Conservation (phyloP, 2,797 vertebrate genomes). For the Phrynocephalus vlangalii region DNA sequence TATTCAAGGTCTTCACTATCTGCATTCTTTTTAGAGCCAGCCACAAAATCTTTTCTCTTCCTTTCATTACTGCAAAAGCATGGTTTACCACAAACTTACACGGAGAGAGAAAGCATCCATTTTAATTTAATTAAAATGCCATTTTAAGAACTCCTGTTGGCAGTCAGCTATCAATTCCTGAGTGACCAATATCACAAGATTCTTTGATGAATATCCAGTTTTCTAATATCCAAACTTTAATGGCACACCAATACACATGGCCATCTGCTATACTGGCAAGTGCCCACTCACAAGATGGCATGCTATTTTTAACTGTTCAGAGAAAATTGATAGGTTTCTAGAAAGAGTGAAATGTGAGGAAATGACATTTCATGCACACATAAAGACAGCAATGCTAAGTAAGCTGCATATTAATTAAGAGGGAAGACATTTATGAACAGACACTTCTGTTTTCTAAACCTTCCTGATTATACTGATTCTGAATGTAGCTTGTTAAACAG, state of each 20-base stretch:
- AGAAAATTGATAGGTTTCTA: conserved; percentile 53
- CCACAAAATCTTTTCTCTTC: not conserved
- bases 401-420: conserved; percentile 19
- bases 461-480: not conserved
- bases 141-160: not conserved
- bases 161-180: not conserved
- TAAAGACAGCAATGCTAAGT: conserved; percentile 32
- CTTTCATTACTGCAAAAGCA: not conserved
- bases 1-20: not conserved
- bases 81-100: not conserved
- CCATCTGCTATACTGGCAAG: conserved; percentile 39
- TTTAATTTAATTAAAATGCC: not conserved
- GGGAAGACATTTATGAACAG: not conserved
- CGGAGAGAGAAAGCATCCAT: not conserved
- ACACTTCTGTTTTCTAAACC: not conserved
- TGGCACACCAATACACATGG: conserved; percentile 1
- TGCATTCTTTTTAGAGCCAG: not conserved
- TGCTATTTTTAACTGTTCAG: conserved; percentile 22
- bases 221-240: conserved; percentile 13
- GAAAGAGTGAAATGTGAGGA: conserved; percentile 57
- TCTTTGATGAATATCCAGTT: conserved; percentile 21
- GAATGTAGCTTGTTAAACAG: conserved; percentile 20
- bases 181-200: not conserved
- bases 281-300: conserved; percentile 39
- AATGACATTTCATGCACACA: conserved; percentile 46